Evolutionary conservation across 2,888 invertebrate genomes (phyloP).

Genomic region (Eupithecia dodoneata): DNA sequence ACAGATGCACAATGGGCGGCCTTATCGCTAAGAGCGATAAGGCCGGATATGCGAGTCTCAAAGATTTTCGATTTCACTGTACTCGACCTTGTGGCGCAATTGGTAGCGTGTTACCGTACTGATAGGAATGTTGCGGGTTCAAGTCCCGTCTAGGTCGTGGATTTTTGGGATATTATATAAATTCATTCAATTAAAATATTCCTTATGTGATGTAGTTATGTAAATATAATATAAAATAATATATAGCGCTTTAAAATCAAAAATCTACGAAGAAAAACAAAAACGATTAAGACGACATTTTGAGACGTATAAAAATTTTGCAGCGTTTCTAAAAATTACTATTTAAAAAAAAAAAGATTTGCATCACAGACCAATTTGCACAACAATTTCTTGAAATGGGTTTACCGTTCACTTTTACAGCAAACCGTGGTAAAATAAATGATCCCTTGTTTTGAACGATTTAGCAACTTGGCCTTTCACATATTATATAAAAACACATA

Average conservation of each 20-base stretch:
- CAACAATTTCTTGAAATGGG: conserved; percentile 51
- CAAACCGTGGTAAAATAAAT: conserved; percentile 12
- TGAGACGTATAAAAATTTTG: neutral
- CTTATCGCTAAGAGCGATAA: no score
- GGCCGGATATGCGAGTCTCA: neutral
- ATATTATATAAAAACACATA: neutral
- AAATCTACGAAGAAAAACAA: neutral
- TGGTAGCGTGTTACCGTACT: neutral
- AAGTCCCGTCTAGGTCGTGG: no score
- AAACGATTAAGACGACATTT: neutral
- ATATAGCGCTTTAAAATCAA: neutral
- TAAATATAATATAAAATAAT: no score
- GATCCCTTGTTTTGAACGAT: conserved; percentile 12
- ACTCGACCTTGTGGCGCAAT: neutral
- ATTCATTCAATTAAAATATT: no score
- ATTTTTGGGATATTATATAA: no score
- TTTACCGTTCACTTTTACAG: conserved; percentile 47
- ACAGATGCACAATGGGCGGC: no score
- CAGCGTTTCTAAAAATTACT: neutral
- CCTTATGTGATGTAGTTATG: neutral
- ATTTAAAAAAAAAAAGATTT: conserved; percentile 11
- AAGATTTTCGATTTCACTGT: neutral
- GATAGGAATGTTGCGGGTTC: neutral
- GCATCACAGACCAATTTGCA: conserved; percentile 58
- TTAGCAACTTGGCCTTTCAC: neutral